Percentiles rank a stretch among this genome's conserved stretches.
These are phyloP conservation scores for Cranoglanis bouderius DNA, from an alignment of 2,113 vertebrate species.

Conservation along the genomic window DNA sequence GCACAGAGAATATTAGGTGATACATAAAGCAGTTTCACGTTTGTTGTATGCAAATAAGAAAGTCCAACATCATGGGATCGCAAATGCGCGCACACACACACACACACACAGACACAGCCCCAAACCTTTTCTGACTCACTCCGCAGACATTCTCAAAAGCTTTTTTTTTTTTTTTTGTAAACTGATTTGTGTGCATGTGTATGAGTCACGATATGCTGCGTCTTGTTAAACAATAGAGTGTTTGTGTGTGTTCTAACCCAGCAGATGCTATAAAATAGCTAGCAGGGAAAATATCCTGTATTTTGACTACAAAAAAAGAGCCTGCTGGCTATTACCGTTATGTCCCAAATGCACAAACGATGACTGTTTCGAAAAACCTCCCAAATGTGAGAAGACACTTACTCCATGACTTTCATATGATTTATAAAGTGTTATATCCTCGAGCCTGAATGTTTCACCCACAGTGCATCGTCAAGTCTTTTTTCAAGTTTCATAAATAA, in stretches of 20 bases:
- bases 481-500: neutral
- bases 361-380: neutral
- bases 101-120: constrained; percentile 4
- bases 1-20: neutral
- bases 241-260: constrained; percentile 78
- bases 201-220: neutral
- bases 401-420: neutral
- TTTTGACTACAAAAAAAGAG: neutral
- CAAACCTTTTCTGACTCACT: constrained; percentile 52
- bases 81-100: neutral
- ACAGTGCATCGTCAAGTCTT: neutral
- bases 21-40: neutral
- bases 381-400: neutral
- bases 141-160: constrained; percentile 43
- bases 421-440: neutral
- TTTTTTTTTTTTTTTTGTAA: constrained; percentile 41
- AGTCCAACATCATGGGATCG: neutral
- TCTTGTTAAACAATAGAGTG: neutral
- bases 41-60: neutral
- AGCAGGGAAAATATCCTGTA: neutral
- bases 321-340: too few relatives aligned
- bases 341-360: neutral
- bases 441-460: neutral
- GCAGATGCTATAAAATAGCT: constrained; percentile 68
- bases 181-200: constrained; percentile 12